A percentile compares a stretch with the other conserved stretches of the same genome.
Conservation (phyloP, 1,140 invertebrate species). For the Ceratitis capitata region DNA sequence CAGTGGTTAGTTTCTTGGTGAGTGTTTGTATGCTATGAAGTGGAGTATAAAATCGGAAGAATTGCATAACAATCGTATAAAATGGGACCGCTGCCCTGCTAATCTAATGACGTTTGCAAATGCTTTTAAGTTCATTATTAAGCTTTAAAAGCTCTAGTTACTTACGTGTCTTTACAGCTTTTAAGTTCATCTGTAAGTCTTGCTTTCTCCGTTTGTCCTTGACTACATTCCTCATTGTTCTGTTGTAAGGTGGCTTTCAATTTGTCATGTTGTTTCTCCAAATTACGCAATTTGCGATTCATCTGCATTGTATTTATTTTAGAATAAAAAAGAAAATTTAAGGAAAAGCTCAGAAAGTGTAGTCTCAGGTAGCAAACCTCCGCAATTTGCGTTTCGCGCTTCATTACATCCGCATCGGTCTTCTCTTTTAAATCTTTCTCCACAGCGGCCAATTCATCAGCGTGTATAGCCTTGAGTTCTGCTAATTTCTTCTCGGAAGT, state of each 20-base stretch:
- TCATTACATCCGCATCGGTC: background rate
- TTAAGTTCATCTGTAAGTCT: slow-evolving; percentile 22
- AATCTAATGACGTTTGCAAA: background rate
- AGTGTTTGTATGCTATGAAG: background rate
- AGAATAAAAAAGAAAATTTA: background rate
- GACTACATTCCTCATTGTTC: slow-evolving; percentile 2
- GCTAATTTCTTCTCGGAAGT: slow-evolving; percentile 4
- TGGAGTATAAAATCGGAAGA: background rate
- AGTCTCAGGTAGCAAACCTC: background rate
- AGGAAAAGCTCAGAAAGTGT: background rate
- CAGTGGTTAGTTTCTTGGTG: background rate
- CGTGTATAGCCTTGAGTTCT: background rate
- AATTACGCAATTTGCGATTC: slow-evolving; percentile 22
- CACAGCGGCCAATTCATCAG: background rate
- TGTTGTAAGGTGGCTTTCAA: slow-evolving; percentile 36
- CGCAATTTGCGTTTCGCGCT: background rate
- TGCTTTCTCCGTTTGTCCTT: slow-evolving; percentile 16
- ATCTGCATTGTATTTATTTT: slow-evolving; percentile 5
- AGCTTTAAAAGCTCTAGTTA: background rate
- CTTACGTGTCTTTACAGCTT: slow-evolving; percentile 33
- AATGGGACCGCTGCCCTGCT: background rate
- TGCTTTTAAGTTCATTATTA: background rate
- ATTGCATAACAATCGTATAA: background rate
- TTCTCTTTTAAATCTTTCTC: slow-evolving; percentile 7
- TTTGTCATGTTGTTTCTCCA: slow-evolving; percentile 24